These are phyloP conservation scores for Thrips palmi DNA, from an alignment of 1,140 invertebrate species.

Conservation along the genomic window DNA sequence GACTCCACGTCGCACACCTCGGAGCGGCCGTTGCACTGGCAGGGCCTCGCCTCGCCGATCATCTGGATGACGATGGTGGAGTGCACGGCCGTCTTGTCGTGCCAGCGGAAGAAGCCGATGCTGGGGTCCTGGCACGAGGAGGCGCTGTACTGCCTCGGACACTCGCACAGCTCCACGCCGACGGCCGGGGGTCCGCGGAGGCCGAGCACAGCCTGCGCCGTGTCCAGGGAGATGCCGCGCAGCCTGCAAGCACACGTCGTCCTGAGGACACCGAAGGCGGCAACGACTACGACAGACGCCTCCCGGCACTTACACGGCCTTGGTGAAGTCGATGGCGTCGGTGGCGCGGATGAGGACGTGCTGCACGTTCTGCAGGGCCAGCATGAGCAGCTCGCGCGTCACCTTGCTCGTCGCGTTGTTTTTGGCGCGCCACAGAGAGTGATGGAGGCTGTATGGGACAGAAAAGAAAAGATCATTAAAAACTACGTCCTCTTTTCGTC, in stretches of 20 bases:
- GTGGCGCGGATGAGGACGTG: slow-evolving; percentile 60
- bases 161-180: slow-evolving; percentile 79
- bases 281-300: neutral
- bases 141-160: slow-evolving; percentile 56
- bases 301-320: slow-evolving; percentile 32
- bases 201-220: slow-evolving; percentile 47
- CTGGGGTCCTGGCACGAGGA: slow-evolving; percentile 77
- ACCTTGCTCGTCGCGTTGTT: slow-evolving; percentile 39
- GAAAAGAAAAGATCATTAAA: neutral
- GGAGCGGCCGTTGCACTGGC: slow-evolving; percentile 67
- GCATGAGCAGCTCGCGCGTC: slow-evolving; percentile 64
- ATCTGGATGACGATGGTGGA: slow-evolving; percentile 50
- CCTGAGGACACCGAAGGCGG: too few species aligned
- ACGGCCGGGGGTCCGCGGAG: slow-evolving; percentile 33
- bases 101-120: slow-evolving; percentile 63
- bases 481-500: slow-evolving; percentile 6
- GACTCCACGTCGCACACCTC: slow-evolving; percentile 63
- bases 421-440: slow-evolving; percentile 42
- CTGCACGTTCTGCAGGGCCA: slow-evolving; percentile 71
- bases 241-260: slow-evolving; percentile 36
- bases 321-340: slow-evolving; percentile 40
- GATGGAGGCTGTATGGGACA: slow-evolving; percentile 28
- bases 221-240: slow-evolving; percentile 62
- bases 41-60: slow-evolving; percentile 61
- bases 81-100: slow-evolving; percentile 23